Percentiles rank a stretch among this genome's conserved stretches.
phyloP scores from a whole-genome alignment of 1,140 invertebrate genomes.

The Panagrolaimus sp. region DNA sequence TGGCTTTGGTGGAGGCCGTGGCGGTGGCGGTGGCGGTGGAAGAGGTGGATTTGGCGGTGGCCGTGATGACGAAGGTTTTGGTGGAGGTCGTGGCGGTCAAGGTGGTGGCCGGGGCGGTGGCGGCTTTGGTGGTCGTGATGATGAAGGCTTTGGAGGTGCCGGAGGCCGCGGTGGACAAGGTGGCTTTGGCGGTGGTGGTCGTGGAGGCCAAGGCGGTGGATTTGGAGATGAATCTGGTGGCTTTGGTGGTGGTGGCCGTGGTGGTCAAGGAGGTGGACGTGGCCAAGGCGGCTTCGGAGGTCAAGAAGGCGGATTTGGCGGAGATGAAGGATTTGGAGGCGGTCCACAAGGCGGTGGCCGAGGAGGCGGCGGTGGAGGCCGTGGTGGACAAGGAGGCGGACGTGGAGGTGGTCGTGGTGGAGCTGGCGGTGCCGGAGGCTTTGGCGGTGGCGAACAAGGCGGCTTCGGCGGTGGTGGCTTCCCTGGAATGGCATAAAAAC shows the following conservation, averaged over 20 bases:
- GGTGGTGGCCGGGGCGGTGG: neutral
- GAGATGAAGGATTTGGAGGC: neutral
- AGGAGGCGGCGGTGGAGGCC: conserved; percentile 41
- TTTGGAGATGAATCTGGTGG: conserved; percentile 25
- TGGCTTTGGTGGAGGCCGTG: conserved; percentile 27
- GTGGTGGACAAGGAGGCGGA: conserved; percentile 20
- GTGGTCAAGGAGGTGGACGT: conserved; percentile 19
- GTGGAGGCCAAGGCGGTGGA: conserved; percentile 38
- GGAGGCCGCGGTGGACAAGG: conserved; percentile 12
- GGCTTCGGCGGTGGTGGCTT: conserved; percentile 63
- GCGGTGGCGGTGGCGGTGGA: conserved; percentile 12
- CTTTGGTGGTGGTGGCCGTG: conserved; percentile 45
- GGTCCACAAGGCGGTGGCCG: conserved; percentile 23
- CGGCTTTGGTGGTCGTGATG: neutral
- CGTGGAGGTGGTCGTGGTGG: conserved; percentile 27
- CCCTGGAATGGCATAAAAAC: too few species aligned
- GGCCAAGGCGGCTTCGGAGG: too few species aligned
- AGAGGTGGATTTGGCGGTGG: neutral
- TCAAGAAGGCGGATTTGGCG: conserved; percentile 12
- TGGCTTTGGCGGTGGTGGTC: conserved; percentile 30
- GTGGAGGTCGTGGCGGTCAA: neutral
- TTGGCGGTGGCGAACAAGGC: conserved; percentile 24
- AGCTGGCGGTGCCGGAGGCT: conserved; percentile 30
- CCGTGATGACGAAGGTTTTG: neutral
- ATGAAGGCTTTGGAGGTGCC: neutral